A percentile compares a stretch with the other conserved stretches of the same genome.
Evolutionary conservation across 2,113 vertebrate species (phyloP).

Genomic region (Anser brachyrhynchus): DNA sequence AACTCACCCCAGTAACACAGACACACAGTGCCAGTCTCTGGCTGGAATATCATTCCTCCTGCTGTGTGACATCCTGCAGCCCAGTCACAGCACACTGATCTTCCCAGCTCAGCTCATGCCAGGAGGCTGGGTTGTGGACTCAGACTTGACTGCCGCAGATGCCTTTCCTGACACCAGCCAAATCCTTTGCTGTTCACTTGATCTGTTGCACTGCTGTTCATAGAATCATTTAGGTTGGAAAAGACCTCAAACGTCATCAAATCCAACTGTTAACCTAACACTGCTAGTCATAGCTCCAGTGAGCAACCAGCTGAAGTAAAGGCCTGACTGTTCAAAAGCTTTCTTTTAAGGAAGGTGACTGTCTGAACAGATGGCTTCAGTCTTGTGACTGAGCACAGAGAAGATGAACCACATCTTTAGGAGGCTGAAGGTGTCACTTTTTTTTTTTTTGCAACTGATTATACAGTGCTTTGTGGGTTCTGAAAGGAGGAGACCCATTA

Average conservation of each 20-base stretch:
- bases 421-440: not conserved
- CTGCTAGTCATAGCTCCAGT: not conserved
- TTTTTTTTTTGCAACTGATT: not conserved
- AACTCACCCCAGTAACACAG: not conserved
- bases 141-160: not conserved
- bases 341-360: not conserved
- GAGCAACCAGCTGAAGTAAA: not conserved
- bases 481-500: not conserved
- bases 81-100: not conserved
- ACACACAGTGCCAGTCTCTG: not conserved
- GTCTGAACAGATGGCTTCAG: not conserved
- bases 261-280: too few species aligned
- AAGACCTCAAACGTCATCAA: too few species aligned
- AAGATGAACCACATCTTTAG: not conserved
- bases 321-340: not conserved
- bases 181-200: not conserved
- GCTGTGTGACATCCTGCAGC: accelerated
- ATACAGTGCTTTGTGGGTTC: not conserved
- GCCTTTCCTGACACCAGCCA: not conserved
- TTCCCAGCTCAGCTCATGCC: not conserved
- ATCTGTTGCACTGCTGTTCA: not conserved
- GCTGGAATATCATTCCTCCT: not conserved
- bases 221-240: too few species aligned
- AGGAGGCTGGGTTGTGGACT: not conserved
- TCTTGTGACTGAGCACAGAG: not conserved